phyloP scores from a whole-genome alignment of 2,888 invertebrate species.

The Harpagoxenus sublaevis region DNA sequence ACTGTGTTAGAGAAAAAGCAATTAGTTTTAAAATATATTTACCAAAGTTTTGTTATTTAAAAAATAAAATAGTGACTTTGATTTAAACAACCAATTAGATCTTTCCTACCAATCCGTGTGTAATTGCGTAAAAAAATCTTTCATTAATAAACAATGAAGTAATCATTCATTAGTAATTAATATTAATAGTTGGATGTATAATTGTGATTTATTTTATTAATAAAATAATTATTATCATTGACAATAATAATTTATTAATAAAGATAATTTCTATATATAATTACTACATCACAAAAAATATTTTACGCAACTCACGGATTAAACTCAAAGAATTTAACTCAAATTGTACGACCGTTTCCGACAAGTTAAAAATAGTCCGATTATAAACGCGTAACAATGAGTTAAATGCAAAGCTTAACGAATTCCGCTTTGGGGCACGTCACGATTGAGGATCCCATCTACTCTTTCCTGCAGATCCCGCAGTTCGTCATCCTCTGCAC shows the following conservation, averaged over 20 bases:
- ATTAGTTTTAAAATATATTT: neutral
- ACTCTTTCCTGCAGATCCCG: slow-evolving; percentile 69
- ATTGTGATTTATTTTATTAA: neutral
- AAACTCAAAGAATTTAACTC: neutral
- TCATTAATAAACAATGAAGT: neutral
- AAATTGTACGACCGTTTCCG: neutral
- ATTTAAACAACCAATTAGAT: slow-evolving; percentile 12
- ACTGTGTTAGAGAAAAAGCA: slow-evolving; percentile 4
- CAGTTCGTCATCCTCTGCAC: slow-evolving; percentile 64
- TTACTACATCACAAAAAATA: neutral
- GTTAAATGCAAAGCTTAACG: slow-evolving; percentile 15
- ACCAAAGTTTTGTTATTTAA: neutral
- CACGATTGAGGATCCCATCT: slow-evolving; percentile 62
- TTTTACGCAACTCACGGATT: neutral
- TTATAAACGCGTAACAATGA: neutral
- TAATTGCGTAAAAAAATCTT: neutral
- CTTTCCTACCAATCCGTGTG: neutral
- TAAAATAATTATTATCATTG: neutral
- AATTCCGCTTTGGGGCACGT: neutral
- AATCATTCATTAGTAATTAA: neutral
- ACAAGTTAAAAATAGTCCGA: neutral
- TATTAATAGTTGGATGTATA: neutral
- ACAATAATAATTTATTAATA: neutral
- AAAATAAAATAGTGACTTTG: neutral
- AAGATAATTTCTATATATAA: neutral